Conservation (phyloP, 2,113 vertebrate genomes). For the Ptilonorhynchus violaceus region DNA sequence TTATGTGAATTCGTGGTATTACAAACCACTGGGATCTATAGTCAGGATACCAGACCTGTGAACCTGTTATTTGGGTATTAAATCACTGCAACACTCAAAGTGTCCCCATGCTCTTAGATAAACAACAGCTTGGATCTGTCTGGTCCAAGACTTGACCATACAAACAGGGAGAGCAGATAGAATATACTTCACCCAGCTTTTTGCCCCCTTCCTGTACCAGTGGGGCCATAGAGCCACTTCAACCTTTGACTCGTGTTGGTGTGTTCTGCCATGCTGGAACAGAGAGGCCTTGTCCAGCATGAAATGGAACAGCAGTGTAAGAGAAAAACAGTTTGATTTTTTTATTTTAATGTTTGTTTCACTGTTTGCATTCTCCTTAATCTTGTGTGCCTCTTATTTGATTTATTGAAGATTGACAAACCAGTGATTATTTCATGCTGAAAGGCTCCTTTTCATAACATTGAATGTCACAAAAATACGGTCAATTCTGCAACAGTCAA, state of each 20-base stretch:
- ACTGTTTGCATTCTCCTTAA: not conserved
- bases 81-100: not conserved
- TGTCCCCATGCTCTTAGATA: not conserved
- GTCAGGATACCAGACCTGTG: not conserved
- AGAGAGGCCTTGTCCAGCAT: not conserved
- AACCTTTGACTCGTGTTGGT: rapidly evolving
- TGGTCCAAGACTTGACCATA: not conserved
- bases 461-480: slow-evolving; percentile 20
- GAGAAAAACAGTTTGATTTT: not conserved
- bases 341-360: slow-evolving; percentile 27
- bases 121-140: not conserved
- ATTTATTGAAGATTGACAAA: slow-evolving; percentile 14
- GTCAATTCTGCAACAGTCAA: slow-evolving; percentile 28
- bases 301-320: not conserved
- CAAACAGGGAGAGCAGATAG: not conserved
- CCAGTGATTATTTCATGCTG: not conserved
- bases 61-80: not conserved
- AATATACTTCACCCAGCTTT: not conserved
- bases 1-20: not conserved
- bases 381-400: not conserved
- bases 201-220: not conserved
- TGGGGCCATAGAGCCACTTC: not conserved
- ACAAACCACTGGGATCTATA: not conserved
- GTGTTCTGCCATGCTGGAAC: not conserved
- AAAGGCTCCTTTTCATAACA: slow-evolving; percentile 28